Base-by-base conservation (phyloP, 2,888 invertebrate species). In the Orchesella flavescens region DNA sequence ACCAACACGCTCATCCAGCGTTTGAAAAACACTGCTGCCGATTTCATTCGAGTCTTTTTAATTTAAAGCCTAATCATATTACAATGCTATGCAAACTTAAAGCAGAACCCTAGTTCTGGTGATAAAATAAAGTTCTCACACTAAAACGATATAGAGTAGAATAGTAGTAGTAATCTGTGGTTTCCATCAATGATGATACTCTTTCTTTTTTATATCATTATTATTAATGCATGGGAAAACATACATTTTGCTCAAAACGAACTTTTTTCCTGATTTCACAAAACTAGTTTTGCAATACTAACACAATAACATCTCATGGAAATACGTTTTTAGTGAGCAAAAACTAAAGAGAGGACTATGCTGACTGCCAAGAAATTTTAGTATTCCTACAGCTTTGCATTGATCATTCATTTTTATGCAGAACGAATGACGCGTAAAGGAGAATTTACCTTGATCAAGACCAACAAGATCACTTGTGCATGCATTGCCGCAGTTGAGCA, bases 381-480 rank as follows among this genome's bases (percentile, higher is more conserved):
- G 34, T 63, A 21, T 21, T n/a, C 15, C 43, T 66, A 19, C 19
- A 61, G 3, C 19, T 3, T 19, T 61, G 21, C 61, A 34, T 3
- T 24, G 34, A 23, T 17, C 49, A 49, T 17, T 21, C 15, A 66
- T 79, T 79, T 55, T 55, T 72, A 79, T 73, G 73, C 79, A 72
- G 61, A 66, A 19, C 72, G 61, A 69, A 79, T 63, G 53, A 73
- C 57, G 73, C 72, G 46, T 65, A 49, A 66, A 57, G 46, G 53
- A 57, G 23, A 66, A 46, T 77, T 77, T 61, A 77, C 77, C 77
- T 77, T 77, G 77, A 77, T 69, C 57, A 24, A 77, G 69, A 77
- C 69, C 69, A 69, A 34, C 59, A 69, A 61, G n/a, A n/a, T n/a
- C n/a, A 34, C 34, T 4, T 34, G 34, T 4, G 34, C n/a, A n/a